Evolutionary conservation across 1,140 invertebrate genomes (phyloP).

Genomic region (Acromyrmex heyeri): DNA sequence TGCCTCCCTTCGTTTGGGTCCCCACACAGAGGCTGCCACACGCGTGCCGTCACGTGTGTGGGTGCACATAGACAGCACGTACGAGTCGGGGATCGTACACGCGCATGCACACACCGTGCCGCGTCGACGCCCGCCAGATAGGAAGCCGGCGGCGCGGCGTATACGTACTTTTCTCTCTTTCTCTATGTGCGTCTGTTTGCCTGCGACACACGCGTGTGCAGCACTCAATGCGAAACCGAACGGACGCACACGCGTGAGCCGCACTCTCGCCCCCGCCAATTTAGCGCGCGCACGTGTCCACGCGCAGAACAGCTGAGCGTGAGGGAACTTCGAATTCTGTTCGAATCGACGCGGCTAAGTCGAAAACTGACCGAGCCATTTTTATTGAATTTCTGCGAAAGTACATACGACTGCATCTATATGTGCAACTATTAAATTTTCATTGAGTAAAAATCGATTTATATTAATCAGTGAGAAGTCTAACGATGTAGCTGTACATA

Average conservation of each 20-base stretch:
- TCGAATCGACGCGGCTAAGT: conserved; percentile 1
- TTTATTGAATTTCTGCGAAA: conserved; percentile 20
- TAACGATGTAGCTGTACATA: neutral
- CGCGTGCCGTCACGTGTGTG: conserved; percentile 70
- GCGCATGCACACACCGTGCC: conserved; percentile 71
- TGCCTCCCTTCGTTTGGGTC: conserved; percentile 86
- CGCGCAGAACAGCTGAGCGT: conserved; percentile 85
- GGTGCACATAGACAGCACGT: conserved; percentile 67
- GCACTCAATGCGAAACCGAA: conserved; percentile 29
- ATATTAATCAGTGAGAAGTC: too few species aligned
- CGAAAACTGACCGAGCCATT: conserved; percentile 46
- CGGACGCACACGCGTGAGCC: conserved; percentile 72
- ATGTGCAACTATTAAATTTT: neutral
- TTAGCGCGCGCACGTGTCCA: conserved; percentile 84
- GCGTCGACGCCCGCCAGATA: conserved; percentile 66
- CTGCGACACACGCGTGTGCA: conserved; percentile 66
- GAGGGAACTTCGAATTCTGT: conserved; percentile 69
- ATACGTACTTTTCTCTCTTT: neutral
- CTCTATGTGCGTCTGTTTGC: conserved; percentile 7
- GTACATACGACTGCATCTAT: neutral
- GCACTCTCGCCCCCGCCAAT: conserved; percentile 75
- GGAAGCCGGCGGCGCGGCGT: neutral
- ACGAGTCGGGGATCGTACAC: conserved; percentile 70
- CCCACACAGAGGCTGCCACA: conserved; percentile 82
- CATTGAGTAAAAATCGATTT: neutral